Base-by-base conservation (phyloP, 2,888 invertebrate genomes). In the Phrixothrix hirtus region DNA sequence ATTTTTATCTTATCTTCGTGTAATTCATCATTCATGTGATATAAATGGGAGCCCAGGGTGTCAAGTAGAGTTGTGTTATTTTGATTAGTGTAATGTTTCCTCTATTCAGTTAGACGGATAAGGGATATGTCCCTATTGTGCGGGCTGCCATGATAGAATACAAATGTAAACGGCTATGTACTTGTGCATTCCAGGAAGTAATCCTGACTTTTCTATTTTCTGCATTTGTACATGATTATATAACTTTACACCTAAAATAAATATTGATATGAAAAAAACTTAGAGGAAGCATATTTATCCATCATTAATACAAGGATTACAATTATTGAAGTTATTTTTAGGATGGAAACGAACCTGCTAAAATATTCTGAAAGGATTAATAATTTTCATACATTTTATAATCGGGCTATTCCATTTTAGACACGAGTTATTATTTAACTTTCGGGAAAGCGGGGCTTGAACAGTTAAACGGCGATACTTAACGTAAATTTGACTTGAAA, bases 1-100 rank as follows among this genome's bases (percentile, higher is more conserved):
- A 69, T 67, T 68, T 70, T 69, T 67, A 64, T 67, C 66, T 69
- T 70, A 71, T 70, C 69, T 68, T 63, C 61, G 62, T 63, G 65
- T 68, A 70, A 71, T 72, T 71, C 70, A 70, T 71, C 69, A 72
- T 69, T 70, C 67, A 62, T 64, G 63, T 59, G 64, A 66, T 68
- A 68, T 67, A 70, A 69, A 67, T 64, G 66, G 65, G 58, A 58
- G 62, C 61, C 63, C 58, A 49, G 65, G 66, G 68, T 68, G 69
- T 69, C 67, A 68, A 68, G 67, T 67, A 60, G 62, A 65, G 64
- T 66, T 65, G 67, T 68, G 67, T 68, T 69, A 69, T 69, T 70
- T 69, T 67, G 68, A 70, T 70, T 68, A 69, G 69, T 70, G 65
- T 67, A 69, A 70, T 70, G 67, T 68, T 67, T 69, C 65, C 67